These are phyloP conservation scores for Chymomyza fuscimana DNA, from an alignment of 2,888 invertebrate genomes.

Conservation along the genomic window DNA sequence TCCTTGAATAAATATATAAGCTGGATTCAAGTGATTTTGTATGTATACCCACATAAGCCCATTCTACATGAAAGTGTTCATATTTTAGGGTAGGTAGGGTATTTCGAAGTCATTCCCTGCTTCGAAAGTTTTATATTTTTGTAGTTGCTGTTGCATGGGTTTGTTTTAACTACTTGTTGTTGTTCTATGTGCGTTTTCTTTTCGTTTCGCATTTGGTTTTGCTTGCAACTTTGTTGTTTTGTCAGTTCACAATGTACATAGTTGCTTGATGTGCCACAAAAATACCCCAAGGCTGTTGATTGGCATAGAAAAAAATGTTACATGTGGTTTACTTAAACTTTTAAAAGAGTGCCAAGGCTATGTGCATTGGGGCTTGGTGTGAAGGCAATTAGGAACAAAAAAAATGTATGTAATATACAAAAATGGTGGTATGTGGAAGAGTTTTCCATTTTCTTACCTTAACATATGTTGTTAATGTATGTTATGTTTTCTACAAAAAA, in stretches of 20 bases:
- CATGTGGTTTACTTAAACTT: conserved; percentile 68
- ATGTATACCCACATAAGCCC: neutral
- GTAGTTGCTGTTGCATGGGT: neutral
- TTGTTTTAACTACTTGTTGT: neutral
- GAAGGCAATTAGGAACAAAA: neutral
- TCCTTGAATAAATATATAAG: too few relatives aligned
- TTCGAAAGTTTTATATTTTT: neutral
- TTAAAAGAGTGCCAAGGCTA: conserved; percentile 23
- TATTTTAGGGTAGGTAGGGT: neutral
- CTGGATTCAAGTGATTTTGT: too few relatives aligned
- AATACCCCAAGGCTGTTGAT: conserved; percentile 68
- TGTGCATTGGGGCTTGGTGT: neutral
- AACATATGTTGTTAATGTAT: too few relatives aligned
- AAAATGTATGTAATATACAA: too few relatives aligned
- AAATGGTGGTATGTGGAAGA: too few relatives aligned
- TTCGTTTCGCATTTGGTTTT: neutral
- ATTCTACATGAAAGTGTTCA: neutral
- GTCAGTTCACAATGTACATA: conserved; percentile 21
- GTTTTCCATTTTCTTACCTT: too few relatives aligned
- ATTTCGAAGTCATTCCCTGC: neutral
- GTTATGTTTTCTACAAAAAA: too few relatives aligned
- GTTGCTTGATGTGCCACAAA: conserved; percentile 63
- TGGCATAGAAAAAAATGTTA: conserved; percentile 63
- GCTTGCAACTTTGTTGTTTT: neutral
- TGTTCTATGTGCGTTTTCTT: neutral